A percentile compares a stretch with the other conserved stretches of the same genome.
Evolutionary conservation across 2,113 vertebrate genomes (phyloP).

Genomic region (Mionectes macconnelli): DNA sequence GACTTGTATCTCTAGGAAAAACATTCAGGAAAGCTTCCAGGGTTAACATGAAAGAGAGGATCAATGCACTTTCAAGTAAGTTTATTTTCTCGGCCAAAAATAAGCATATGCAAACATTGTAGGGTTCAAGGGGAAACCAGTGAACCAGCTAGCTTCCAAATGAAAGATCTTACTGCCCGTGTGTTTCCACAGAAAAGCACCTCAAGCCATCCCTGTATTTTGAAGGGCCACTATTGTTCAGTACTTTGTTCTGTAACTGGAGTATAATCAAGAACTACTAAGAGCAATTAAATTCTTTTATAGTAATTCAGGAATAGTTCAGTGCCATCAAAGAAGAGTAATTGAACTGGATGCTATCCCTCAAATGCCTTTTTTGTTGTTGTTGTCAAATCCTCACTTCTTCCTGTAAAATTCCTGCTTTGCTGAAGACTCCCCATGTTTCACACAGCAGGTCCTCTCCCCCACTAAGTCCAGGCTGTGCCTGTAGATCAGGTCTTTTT

Average conservation of each 20-base stretch:
- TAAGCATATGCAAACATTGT: neutral
- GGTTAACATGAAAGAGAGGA: neutral
- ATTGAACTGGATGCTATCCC: neutral
- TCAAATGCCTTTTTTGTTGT: neutral
- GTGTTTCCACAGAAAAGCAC: neutral
- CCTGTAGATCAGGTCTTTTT: neutral
- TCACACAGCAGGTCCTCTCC: neutral
- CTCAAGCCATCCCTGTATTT: neutral
- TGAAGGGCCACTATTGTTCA: neutral
- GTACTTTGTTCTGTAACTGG: neutral
- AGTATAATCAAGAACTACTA: neutral
- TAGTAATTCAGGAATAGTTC: neutral
- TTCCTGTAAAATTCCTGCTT: neutral
- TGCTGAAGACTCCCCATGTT: neutral
- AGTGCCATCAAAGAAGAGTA: neutral
- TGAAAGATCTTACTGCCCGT: neutral
- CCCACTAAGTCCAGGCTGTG: neutral
- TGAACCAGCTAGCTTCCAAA: neutral
- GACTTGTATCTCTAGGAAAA: neutral
- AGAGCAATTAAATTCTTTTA: neutral
- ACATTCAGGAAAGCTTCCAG: neutral
- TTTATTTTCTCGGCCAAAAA: constrained; percentile 32
- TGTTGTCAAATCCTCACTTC: neutral
- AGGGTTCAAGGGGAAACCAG: neutral
- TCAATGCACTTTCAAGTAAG: neutral